phyloP scores from a whole-genome alignment of 2,888 invertebrate genomes.

The Catocala sponsa region DNA sequence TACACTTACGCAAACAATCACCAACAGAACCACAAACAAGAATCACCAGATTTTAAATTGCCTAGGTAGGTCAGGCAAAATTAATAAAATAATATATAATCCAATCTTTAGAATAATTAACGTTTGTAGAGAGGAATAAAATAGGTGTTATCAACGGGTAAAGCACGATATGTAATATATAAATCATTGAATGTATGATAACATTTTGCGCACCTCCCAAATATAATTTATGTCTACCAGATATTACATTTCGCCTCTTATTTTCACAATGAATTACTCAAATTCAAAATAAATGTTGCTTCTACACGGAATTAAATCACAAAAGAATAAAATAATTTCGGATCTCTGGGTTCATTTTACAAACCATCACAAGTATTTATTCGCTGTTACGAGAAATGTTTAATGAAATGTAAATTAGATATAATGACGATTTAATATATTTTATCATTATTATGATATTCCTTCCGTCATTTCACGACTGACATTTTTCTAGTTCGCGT shows the following conservation, averaged over 20 bases:
- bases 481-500: background rate
- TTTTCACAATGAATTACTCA: background rate
- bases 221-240: conserved; percentile 4
- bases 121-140: too few species aligned
- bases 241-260: conserved; percentile 5
- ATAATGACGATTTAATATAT: conserved; percentile 1
- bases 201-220: conserved; percentile 4
- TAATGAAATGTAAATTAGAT: conserved; percentile 6
- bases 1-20: too few species aligned
- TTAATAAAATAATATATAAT: too few species aligned
- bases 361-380: background rate
- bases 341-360: background rate
- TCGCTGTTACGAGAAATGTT: background rate
- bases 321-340: background rate
- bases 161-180: background rate
- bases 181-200: conserved; percentile 5
- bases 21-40: too few species aligned
- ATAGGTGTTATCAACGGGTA: background rate
- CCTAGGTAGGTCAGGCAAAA: too few species aligned
- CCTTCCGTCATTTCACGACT: conserved; percentile 5
- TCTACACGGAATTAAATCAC: background rate
- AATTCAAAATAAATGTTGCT: background rate
- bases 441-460: background rate
- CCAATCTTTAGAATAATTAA: too few species aligned
- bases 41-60: too few species aligned